phyloP scores from a whole-genome alignment of 2,888 invertebrate genomes.

The Onthophagus sagittarius region DNA sequence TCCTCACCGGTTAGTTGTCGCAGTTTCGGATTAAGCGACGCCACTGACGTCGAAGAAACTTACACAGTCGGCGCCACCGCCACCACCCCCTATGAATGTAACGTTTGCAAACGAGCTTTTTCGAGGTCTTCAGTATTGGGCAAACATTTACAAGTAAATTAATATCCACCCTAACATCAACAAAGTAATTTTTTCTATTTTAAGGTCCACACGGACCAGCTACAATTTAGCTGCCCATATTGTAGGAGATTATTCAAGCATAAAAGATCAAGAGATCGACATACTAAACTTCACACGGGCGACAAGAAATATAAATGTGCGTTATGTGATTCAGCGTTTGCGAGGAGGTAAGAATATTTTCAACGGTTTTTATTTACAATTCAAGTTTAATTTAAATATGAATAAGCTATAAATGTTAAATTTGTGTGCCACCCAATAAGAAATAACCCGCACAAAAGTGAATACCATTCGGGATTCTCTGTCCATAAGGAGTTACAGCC shows the following conservation, averaged over 20 bases:
- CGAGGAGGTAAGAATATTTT: slow-evolving; percentile 67
- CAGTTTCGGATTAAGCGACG: slow-evolving; percentile 59
- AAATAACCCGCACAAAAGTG: not conserved
- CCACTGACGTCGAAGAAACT: slow-evolving; percentile 59
- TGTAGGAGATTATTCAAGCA: slow-evolving; percentile 92
- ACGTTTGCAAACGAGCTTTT: slow-evolving; percentile 89
- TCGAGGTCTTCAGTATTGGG: slow-evolving; percentile 81
- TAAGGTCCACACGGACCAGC: slow-evolving; percentile 87
- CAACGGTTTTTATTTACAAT: no score
- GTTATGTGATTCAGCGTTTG: slow-evolving; percentile 89
- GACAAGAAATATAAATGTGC: slow-evolving; percentile 87
- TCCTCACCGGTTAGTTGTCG: slow-evolving; percentile 48
- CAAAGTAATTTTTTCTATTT: slow-evolving; percentile 32
- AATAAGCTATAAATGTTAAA: not conserved
- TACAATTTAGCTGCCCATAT: slow-evolving; percentile 89
- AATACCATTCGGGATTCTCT: not conserved
- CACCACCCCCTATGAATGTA: slow-evolving; percentile 81
- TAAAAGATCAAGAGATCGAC: slow-evolving; percentile 89
- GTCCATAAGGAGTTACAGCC: not conserved
- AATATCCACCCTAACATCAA: not conserved
- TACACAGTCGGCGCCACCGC: slow-evolving; percentile 67
- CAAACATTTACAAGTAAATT: slow-evolving; percentile 84
- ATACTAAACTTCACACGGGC: slow-evolving; percentile 89
- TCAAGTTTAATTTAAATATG: no score
- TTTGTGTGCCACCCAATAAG: not conserved